phyloP scores from a whole-genome alignment of 2,797 vertebrate genomes.

The Anguilla anguilla region DNA sequence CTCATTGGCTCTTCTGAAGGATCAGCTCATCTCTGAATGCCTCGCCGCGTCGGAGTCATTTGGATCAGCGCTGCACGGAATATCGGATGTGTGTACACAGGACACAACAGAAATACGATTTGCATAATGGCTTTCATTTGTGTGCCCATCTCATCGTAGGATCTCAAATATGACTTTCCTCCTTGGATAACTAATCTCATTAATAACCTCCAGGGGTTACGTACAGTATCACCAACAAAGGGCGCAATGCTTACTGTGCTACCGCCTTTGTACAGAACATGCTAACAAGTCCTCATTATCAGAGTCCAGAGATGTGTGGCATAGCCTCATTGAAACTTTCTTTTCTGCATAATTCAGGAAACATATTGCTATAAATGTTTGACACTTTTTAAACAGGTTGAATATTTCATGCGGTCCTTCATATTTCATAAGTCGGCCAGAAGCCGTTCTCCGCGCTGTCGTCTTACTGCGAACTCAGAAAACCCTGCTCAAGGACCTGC shows the following conservation, averaged over 20 bases:
- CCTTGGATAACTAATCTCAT: not conserved
- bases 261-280: not conserved
- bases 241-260: not conserved
- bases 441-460: not conserved
- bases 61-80: not conserved
- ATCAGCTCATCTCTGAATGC: not conserved
- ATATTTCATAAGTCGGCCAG: conserved; percentile 59
- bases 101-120: not conserved
- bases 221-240: not conserved
- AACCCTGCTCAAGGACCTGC: conserved; percentile 3
- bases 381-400: conserved; percentile 50
- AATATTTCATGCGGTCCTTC: conserved; percentile 64
- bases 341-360: conserved; percentile 63
- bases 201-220: not conserved
- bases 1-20: not conserved
- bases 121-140: not conserved
- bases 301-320: not conserved
- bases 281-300: not conserved
- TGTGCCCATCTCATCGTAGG: not conserved
- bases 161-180: not conserved
- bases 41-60: not conserved
- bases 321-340: conserved; percentile 55
- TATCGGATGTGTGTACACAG: not conserved
- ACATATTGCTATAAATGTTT: conserved; percentile 61
- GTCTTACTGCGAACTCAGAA: not conserved